Conservation (phyloP, 2,797 vertebrate genomes). For the Acanthurus lineatus region DNA sequence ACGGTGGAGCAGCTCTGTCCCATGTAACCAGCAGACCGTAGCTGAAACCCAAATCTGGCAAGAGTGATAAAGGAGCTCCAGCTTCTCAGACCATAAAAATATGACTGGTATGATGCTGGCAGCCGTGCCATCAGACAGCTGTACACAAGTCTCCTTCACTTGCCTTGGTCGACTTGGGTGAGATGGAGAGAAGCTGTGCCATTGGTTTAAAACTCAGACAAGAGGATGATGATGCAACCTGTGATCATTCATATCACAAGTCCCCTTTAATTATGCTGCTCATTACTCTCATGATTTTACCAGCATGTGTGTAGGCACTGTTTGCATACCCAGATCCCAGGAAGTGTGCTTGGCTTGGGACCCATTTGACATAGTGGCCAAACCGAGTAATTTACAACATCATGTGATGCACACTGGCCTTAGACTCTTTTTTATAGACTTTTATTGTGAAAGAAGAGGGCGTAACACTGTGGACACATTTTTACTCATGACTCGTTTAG, state of each 20-base stretch:
- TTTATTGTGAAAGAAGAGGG: too few relatives aligned
- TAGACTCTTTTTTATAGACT: too few relatives aligned
- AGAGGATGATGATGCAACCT: conserved; percentile 40
- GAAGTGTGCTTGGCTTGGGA: too few relatives aligned
- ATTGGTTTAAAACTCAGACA: conserved; percentile 37
- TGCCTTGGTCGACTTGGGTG: conserved; percentile 10
- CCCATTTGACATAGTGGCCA: too few relatives aligned
- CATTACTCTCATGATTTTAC: conserved; percentile 42
- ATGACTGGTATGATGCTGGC: conserved; percentile 15
- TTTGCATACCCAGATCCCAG: not conserved
- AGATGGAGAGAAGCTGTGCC: conserved; percentile 30
- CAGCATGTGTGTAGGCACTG: conserved; percentile 3
- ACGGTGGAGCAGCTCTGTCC: conserved; percentile 29
- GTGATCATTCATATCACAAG: conserved; percentile 47
- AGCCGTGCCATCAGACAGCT: conserved; percentile 21
- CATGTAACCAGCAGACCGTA: conserved; percentile 43
- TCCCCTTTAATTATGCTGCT: conserved; percentile 46
- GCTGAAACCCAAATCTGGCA: conserved; percentile 52
- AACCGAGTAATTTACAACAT: too few relatives aligned
- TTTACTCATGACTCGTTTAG: too few relatives aligned
- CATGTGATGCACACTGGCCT: too few relatives aligned
- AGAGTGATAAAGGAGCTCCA: conserved; percentile 68
- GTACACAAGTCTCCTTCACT: conserved; percentile 31
- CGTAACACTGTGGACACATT: too few relatives aligned
- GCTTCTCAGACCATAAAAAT: conserved; percentile 40